Conservation (phyloP, 2,113 vertebrate species). For the Trichechus manatus region DNA sequence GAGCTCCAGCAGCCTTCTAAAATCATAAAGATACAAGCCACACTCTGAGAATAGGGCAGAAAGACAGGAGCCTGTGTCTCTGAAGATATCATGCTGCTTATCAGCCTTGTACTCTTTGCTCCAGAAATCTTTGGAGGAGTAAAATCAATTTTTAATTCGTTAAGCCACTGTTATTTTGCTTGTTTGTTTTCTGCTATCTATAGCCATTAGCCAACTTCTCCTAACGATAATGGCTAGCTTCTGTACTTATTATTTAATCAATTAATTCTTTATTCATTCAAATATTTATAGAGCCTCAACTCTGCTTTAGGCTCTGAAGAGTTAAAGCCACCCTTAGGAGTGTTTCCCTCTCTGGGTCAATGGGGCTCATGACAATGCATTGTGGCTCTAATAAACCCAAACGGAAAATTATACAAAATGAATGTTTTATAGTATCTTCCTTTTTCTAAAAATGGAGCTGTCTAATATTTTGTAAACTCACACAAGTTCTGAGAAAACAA, state of each 20-base stretch:
- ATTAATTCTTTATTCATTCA: neutral
- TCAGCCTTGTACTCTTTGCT: neutral
- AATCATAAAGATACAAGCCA: neutral
- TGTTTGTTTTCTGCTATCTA: neutral
- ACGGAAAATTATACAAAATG: neutral
- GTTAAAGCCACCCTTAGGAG: neutral
- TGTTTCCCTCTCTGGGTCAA: neutral
- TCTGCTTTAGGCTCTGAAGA: neutral
- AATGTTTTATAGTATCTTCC: neutral
- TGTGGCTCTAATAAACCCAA: neutral
- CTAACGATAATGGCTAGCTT: neutral
- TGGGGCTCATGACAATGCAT: neutral
- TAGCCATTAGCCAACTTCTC: neutral
- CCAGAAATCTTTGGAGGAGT: neutral
- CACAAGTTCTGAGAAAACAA: neutral
- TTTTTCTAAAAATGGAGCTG: neutral
- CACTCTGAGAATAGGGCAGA: neutral
- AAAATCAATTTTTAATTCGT: constrained; percentile 1
- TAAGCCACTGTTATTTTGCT: neutral
- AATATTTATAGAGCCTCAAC: neutral
- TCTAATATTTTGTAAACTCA: neutral
- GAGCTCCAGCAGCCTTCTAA: neutral
- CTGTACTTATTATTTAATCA: neutral
- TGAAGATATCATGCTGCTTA: neutral
- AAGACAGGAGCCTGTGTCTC: neutral